These are phyloP conservation scores for Bergia puertoricense DNA, from an alignment of 92 coral and sea anemone genomes.

Conservation along the genomic window DNA sequence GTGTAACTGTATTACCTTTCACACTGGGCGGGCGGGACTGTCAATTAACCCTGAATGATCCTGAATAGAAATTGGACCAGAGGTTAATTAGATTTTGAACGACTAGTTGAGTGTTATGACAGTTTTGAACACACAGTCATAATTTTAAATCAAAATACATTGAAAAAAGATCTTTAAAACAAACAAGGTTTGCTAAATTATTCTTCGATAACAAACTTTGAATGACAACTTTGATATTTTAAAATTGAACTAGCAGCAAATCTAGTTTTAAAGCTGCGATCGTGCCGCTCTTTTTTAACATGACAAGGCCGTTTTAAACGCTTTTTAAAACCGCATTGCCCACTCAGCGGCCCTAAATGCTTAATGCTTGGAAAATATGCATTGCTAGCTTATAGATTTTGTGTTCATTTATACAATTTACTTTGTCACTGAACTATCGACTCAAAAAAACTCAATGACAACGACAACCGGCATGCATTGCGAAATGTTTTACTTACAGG, in stretches of 20 bases:
- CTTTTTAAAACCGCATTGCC: no score
- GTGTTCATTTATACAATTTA: no score
- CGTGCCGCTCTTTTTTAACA: no score
- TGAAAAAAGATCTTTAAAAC: neutral
- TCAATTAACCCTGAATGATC: constrained; percentile 23
- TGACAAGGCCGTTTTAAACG: no score
- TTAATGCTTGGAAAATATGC: no score
- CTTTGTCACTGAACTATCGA: no score
- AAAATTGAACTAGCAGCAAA: no score
- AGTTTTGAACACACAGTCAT: constrained; percentile 4
- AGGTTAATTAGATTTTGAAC: constrained; percentile 28
- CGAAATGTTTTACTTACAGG: neutral
- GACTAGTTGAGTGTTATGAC: constrained; percentile 14
- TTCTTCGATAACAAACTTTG: neutral
- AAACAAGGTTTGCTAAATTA: neutral
- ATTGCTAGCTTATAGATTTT: no score
- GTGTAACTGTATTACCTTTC: constrained; percentile 3
- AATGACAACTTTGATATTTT: neutral
- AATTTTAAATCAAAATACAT: neutral
- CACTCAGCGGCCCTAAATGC: no score
- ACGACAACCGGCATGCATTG: neutral
- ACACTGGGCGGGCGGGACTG: constrained; percentile 4
- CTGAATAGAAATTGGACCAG: neutral
- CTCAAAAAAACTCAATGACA: no score
- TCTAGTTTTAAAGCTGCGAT: no score